Percentiles rank a stretch among this genome's conserved stretches.
phyloP scores from a whole-genome alignment of 2,797 vertebrate genomes.

The Propithecus deckenii region DNA sequence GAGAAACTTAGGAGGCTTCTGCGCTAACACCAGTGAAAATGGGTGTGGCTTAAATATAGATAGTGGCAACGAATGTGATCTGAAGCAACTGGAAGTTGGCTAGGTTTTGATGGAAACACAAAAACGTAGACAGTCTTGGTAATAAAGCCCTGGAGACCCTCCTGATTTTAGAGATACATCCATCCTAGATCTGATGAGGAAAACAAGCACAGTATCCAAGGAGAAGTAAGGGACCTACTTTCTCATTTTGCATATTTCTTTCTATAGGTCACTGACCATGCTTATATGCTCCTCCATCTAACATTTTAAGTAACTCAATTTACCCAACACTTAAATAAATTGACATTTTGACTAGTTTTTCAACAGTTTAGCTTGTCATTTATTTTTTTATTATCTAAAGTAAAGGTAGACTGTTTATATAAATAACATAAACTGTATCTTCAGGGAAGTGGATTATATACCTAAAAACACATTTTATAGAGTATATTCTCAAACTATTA shows the following conservation, averaged over 20 bases:
- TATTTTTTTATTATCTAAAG: slow-evolving; percentile 12
- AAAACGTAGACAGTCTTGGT: neutral
- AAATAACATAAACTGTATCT: neutral
- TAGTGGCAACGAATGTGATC: neutral
- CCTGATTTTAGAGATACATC: neutral
- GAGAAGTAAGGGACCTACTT: accelerated
- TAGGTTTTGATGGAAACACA: neutral
- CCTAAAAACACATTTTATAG: neutral
- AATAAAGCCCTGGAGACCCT: neutral
- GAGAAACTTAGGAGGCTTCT: neutral
- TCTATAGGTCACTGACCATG: neutral
- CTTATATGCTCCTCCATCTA: neutral
- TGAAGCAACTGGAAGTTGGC: neutral
- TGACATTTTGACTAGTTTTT: neutral
- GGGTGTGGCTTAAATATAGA: neutral
- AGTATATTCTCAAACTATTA: neutral
- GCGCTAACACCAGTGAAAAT: no score
- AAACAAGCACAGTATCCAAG: neutral
- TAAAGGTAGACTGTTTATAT: neutral
- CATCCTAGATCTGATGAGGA: neutral
- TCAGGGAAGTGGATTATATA: neutral
- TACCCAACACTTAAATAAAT: neutral
- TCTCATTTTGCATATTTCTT: neutral
- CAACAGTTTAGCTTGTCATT: neutral
- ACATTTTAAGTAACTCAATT: neutral